phyloP scores from a whole-genome alignment of 2,888 invertebrate species.

The Stegana nigrithorax region DNA sequence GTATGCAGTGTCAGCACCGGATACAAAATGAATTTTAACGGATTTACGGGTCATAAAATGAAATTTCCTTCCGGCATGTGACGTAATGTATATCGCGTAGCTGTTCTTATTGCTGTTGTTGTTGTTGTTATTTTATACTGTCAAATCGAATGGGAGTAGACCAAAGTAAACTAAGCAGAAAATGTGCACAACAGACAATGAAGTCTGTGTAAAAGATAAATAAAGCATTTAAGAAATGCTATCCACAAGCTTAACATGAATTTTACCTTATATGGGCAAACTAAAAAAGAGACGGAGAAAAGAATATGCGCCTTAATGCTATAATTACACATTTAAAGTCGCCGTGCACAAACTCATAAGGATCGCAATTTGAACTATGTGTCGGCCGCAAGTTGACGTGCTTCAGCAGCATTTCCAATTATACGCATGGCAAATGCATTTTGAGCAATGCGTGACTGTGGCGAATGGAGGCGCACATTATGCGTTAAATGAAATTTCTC shows the following conservation, averaged over 20 bases:
- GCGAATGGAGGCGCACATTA: slow-evolving; percentile 28
- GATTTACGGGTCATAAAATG: slow-evolving; percentile 57
- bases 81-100: not conserved
- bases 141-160: too few species aligned
- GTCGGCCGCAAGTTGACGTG: slow-evolving; percentile 57
- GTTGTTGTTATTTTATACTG: not conserved
- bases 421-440: slow-evolving; percentile 23
- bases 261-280: not conserved
- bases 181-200: too few species aligned
- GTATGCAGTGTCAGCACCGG: slow-evolving; percentile 48
- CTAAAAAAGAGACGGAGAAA: not conserved
- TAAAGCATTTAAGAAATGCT: not conserved
- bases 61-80: slow-evolving; percentile 13
- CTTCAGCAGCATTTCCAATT: slow-evolving; percentile 41
- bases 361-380: too few species aligned
- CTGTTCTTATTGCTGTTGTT: not conserved
- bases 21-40: slow-evolving; percentile 56
- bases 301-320: too few species aligned
- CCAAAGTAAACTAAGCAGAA: not conserved
- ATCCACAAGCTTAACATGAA: not conserved
- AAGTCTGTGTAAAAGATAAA: too few species aligned
- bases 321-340: too few species aligned
- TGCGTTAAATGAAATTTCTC: slow-evolving; percentile 53
- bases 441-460: not conserved
- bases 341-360: too few species aligned